Percentiles rank a stretch among this genome's conserved stretches.
Conservation (phyloP, 2,797 vertebrate genomes). For the Bradypus variegatus region DNA sequence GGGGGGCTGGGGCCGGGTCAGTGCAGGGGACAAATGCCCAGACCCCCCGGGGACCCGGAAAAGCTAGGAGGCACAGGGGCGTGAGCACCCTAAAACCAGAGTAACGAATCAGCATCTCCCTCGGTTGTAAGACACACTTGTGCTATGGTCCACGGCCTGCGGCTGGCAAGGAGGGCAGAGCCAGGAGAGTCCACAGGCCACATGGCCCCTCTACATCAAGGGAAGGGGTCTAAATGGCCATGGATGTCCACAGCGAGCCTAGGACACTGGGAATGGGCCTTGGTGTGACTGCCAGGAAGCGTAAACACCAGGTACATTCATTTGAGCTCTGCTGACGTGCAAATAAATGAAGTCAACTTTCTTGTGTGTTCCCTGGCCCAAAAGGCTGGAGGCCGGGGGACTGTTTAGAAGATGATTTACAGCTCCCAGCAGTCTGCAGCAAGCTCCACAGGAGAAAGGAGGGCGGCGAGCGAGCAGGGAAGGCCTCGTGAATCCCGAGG, state of each 20-base stretch:
- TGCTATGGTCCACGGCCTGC: neutral
- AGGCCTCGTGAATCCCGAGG: neutral
- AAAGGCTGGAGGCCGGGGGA: neutral
- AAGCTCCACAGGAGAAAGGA: too few relatives aligned
- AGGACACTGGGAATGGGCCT: neutral
- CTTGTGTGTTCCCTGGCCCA: neutral
- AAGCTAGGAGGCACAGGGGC: too few relatives aligned
- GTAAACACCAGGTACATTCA: neutral
- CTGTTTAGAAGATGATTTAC: neutral
- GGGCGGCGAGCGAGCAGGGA: neutral
- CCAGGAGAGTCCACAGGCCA: neutral
- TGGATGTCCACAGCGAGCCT: accelerated
- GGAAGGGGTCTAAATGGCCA: neutral
- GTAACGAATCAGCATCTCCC: too few relatives aligned
- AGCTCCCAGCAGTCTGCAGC: too few relatives aligned
- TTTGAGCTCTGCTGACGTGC: neutral
- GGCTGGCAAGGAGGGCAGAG: accelerated
- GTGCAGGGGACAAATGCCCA: too few relatives aligned
- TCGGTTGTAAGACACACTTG: neutral
- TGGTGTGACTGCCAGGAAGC: neutral
- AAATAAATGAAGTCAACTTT: neutral
- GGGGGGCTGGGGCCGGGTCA: neutral
- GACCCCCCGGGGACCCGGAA: too few relatives aligned
- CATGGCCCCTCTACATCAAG: too few relatives aligned
- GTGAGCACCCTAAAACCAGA: too few relatives aligned